Evolutionary conservation across 2,888 invertebrate species (phyloP).

Genomic region (Agrenia bidenticulata): DNA sequence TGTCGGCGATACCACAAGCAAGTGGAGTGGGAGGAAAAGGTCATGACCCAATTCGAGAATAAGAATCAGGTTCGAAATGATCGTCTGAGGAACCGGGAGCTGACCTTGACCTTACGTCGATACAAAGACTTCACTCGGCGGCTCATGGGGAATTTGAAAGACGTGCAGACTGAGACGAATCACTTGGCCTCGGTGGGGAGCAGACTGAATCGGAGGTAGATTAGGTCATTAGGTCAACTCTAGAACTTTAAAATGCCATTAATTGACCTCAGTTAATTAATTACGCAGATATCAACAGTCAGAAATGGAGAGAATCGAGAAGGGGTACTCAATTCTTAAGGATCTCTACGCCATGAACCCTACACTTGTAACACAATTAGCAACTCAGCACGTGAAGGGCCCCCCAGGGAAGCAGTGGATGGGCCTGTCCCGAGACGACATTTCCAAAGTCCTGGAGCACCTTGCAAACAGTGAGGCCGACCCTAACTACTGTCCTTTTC

Average conservation of each 20-base stretch:
- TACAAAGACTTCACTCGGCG: not conserved
- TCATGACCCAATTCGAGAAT: not conserved
- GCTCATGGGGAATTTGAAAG: not conserved
- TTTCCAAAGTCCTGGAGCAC: constrained; percentile 15
- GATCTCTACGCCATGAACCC: constrained; percentile 28
- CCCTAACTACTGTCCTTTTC: constrained; percentile 4
- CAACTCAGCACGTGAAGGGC: constrained; percentile 20
- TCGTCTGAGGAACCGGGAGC: not conserved
- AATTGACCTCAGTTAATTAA: not conserved
- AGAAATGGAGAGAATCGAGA: constrained; percentile 9
- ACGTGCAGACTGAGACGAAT: constrained; percentile 8
- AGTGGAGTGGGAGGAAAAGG: constrained; percentile 2
- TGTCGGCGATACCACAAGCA: not conserved
- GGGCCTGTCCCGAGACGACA: constrained; percentile 24
- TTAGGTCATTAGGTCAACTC: not conserved
- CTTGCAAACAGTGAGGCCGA: not conserved
- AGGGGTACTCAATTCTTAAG: constrained; percentile 21
- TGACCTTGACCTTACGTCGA: not conserved
- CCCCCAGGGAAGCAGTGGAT: constrained; percentile 32
- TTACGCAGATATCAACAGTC: constrained; percentile 1
- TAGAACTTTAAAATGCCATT: not conserved
- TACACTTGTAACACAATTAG: constrained; percentile 17
- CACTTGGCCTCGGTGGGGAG: not conserved
- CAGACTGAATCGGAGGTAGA: not conserved
- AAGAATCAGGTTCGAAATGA: not conserved